Base-by-base conservation (phyloP, 2,797 vertebrate species). In the Pangasius macronema region DNA sequence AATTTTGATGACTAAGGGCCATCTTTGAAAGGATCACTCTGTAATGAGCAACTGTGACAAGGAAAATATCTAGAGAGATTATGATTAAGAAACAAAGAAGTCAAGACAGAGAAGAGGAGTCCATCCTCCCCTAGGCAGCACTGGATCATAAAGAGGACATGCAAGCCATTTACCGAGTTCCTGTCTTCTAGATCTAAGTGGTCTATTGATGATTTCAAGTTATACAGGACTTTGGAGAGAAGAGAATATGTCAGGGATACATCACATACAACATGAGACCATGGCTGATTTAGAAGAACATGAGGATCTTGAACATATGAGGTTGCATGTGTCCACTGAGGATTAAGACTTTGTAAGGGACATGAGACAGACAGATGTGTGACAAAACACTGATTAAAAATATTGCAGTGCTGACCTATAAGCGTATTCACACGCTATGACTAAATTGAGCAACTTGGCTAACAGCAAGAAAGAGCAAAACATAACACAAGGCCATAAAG, bases 1-100 rank as follows among this genome's bases (percentile, higher is more conserved):
- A 67, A 83, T 67, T 30, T 24, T 83, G 42, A 51, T 83, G 82
- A 83, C 63, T 53, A 83, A 67, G 63, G 18, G 39, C 63, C 20
- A 24, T 83, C 9, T 68, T 53, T 30, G 65, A 67, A 83, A 36
- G 2, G 65, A 55, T 83, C 30, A 2, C 30, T 53, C 20, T 36
- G 46, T 83, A 20, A 83, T 53, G 18, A 68, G 20, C 20, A 67
- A 33, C n/a, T 14, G n/a, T 36, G 63, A 83, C n/a, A 68, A 63
- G 5, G 46, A 55, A 83, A 49, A 67, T 49, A 46, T 49, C 81
- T 36, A 36, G 30, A 68, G 18, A 53, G 30, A 67, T 51, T 51
- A 68, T 67, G 63, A 68, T 20, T 42, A 65, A 81, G 22, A 42
- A 82, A 63, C 59, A 82, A 82, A 46, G 5, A 59, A 63, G 36